A percentile compares a stretch with the other conserved stretches of the same genome.
phyloP scores from a whole-genome alignment of 2,888 invertebrate genomes.

The Melanostoma scalare region DNA sequence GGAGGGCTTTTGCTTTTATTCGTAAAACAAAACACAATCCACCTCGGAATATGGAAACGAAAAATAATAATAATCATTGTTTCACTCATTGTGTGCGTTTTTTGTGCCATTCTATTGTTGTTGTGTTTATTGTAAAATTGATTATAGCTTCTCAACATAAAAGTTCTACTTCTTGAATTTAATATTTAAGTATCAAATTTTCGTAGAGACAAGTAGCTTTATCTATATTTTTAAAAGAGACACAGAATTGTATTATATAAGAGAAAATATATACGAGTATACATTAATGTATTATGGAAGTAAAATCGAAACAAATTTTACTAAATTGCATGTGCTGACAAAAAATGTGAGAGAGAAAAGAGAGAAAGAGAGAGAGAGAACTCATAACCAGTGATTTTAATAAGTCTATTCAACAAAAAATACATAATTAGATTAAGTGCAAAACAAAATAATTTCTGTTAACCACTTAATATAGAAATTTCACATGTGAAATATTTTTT shows the following conservation, averaged over 20 bases:
- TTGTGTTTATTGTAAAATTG: slow-evolving; percentile 62
- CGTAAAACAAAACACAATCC: slow-evolving; percentile 11
- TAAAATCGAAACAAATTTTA: slow-evolving; percentile 1
- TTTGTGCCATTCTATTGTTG: slow-evolving; percentile 69
- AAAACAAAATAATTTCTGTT: neutral
- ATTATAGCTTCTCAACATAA: slow-evolving; percentile 20
- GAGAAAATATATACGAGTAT: neutral
- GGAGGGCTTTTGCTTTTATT: slow-evolving; percentile 29
- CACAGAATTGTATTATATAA: neutral
- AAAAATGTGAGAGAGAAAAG: slow-evolving; percentile 44
- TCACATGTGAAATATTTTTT: no score
- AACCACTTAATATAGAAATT: no score
- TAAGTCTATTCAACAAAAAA: slow-evolving; percentile 46
- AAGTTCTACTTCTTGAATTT: slow-evolving; percentile 43
- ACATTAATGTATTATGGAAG: neutral
- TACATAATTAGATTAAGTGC: neutral
- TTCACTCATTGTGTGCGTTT: slow-evolving; percentile 52
- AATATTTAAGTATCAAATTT: slow-evolving; percentile 17
- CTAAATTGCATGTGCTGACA: slow-evolving; percentile 43
- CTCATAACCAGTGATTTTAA: slow-evolving; percentile 75
- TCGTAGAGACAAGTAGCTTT: slow-evolving; percentile 2
- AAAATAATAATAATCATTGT: slow-evolving; percentile 27
- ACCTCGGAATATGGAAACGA: slow-evolving; percentile 11
- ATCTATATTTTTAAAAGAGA: neutral
- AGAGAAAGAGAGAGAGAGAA: slow-evolving; percentile 58